Percentiles rank a stretch among this genome's conserved stretches.
Evolutionary conservation across 30 jellyfish, hydroid and myxozoan genomes (phyloP).

Genomic region (Cassiopea xamachana): DNA sequence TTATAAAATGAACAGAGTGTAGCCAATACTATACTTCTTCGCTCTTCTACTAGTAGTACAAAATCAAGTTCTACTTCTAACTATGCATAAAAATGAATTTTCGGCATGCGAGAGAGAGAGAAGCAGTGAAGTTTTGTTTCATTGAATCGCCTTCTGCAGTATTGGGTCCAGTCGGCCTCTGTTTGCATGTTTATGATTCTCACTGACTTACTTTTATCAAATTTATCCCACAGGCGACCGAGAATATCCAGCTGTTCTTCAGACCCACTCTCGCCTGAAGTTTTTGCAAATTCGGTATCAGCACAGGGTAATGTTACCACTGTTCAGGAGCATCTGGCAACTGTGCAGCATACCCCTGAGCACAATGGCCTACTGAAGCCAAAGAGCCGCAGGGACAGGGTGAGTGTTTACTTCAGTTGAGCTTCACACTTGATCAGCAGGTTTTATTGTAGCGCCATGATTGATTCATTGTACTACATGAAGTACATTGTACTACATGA

Average conservation of each 20-base stretch:
- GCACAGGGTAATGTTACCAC: constrained; percentile 69
- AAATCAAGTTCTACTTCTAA: too few relatives aligned
- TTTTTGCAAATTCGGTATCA: constrained; percentile 27
- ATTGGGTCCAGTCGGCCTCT: not conserved
- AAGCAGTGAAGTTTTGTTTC: too few relatives aligned
- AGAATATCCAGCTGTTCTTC: constrained; percentile 97
- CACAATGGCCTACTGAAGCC: constrained; percentile 64
- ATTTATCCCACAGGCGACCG: constrained; percentile 69
- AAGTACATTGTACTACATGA: too few relatives aligned
- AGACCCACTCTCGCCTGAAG: constrained; percentile 95
- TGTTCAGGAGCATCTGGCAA: constrained; percentile 31
- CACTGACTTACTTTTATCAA: not conserved
- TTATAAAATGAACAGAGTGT: too few relatives aligned
- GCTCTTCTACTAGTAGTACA: too few relatives aligned
- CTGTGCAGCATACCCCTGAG: constrained; percentile 20
- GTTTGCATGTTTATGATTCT: not conserved
- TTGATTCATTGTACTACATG: too few relatives aligned
- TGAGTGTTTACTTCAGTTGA: not conserved
- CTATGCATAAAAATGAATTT: too few relatives aligned
- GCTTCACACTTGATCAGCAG: too few relatives aligned
- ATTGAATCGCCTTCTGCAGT: not conserved
- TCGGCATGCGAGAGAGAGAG: too few relatives aligned
- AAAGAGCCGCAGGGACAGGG: constrained; percentile 63
- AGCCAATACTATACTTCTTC: too few relatives aligned
- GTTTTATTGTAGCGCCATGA: too few relatives aligned